Percentiles rank a stretch among this genome's conserved stretches.
Evolutionary conservation across 2,888 invertebrate species (phyloP).

Genomic region (Synanthedon andrenaeformis): DNA sequence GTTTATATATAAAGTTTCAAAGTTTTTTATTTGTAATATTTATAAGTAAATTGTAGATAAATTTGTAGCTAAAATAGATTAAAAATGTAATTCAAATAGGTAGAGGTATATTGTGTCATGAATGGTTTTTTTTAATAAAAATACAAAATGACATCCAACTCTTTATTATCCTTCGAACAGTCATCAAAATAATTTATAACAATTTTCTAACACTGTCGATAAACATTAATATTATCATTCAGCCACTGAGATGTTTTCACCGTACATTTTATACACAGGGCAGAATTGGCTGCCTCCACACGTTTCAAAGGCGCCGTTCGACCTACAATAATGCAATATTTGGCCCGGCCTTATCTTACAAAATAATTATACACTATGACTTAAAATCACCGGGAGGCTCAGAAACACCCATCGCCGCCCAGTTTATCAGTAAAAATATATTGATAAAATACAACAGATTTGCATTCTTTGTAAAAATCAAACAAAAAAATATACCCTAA

Average conservation of each 20-base stretch:
- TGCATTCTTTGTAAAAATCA: constrained; percentile 61
- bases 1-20: too few relatives aligned
- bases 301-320: constrained; percentile 51
- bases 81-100: too few relatives aligned
- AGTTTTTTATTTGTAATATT: too few relatives aligned
- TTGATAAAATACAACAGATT: constrained; percentile 67
- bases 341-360: constrained; percentile 68
- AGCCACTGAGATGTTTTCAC: constrained; percentile 64
- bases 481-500: constrained; percentile 60
- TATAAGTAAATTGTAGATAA: too few relatives aligned
- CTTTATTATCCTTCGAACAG: constrained; percentile 73
- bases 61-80: too few relatives aligned
- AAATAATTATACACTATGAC: constrained; percentile 67
- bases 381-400: constrained; percentile 42
- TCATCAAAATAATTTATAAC: constrained; percentile 74
- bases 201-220: constrained; percentile 71
- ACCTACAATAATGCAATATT: constrained; percentile 67
- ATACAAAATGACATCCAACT: constrained; percentile 66
- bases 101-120: too few relatives aligned
- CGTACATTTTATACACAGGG: constrained; percentile 51
- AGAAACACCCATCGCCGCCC: constrained; percentile 33
- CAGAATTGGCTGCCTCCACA: constrained; percentile 46
- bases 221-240: constrained; percentile 65
- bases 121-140: constrained; percentile 14
- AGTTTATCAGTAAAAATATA: constrained; percentile 55